Evolutionary conservation across 2,113 vertebrate genomes (phyloP), one percentile per base, ranked within the genome.

Genomic region (Atrichornis clamosus): DNA sequence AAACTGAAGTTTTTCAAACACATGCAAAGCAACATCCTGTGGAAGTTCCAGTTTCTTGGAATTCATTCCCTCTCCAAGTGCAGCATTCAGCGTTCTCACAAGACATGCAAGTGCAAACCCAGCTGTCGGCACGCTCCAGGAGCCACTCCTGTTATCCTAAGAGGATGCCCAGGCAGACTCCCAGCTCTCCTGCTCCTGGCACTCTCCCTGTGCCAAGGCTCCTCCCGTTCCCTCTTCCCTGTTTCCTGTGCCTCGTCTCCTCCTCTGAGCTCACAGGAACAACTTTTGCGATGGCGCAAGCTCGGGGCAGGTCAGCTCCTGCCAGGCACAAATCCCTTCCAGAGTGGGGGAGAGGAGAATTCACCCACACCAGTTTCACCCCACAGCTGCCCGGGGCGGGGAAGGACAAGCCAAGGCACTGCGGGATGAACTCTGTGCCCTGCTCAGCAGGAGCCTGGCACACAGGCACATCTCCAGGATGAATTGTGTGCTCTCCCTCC

Each of bases 81-180:
- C 50, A 73, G 27, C 41, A 49, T 30, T 50, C 30, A 4, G 35
- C 2, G 46, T 37, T 73, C 22, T 32, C 21, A 44, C 53, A 26
- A 19, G 56, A 20, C 39, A 6, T 0, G 10, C 2, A 3, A 30
- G 70, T 0, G 6, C 2, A 46, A 50, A 2, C 7, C 5, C 87
- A 67, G 89, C 69, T n/a, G 50, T 0, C 7, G 0, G 4, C 10
- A 8, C 3, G 0, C 22, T 1, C 22, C 42, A 7, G 79, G 76
- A 55, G 20, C n/a, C 30, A 1, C 70, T 7, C 9, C 42, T 19
- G 67, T 3, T 13, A 0, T 8, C 56, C 64, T 0, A 12, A 3
- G 16, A 23, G 30, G 67, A 18, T 26, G 69, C 65, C 74, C 83
- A 4, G 63, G 44, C 37, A 17, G 42, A 15, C 23, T 19, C 65